A percentile compares a stretch with the other conserved stretches of the same genome.
phyloP scores from a whole-genome alignment of 2,888 invertebrate genomes.

The Ceramica pisi region DNA sequence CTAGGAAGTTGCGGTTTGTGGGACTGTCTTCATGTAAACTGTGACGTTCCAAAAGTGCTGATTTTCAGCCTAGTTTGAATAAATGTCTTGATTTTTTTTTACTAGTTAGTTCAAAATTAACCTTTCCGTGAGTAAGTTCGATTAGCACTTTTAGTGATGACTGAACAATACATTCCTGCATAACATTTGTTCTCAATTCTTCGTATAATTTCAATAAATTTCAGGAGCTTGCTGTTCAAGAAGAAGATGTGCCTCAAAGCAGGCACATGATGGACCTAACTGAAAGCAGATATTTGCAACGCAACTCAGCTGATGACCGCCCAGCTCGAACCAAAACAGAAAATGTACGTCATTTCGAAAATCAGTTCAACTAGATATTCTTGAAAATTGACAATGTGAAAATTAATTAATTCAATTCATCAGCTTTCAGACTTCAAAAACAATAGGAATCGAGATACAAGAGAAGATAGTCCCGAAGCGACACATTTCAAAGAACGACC shows the following conservation, averaged over 20 bases:
- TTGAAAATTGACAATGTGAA: slow-evolving; percentile 19
- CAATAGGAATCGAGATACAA: slow-evolving; percentile 63
- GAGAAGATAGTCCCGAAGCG: slow-evolving; percentile 63
- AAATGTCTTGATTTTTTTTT: too few relatives aligned
- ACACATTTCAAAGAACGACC: slow-evolving; percentile 54
- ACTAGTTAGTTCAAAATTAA: too few relatives aligned
- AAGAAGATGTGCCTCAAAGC: slow-evolving; percentile 59
- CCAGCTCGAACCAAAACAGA: slow-evolving; percentile 60
- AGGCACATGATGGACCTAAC: slow-evolving; percentile 61
- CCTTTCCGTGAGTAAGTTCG: not conserved
- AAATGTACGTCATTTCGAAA: slow-evolving; percentile 41
- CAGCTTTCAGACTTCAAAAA: slow-evolving; percentile 72
- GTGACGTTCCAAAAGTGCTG: too few relatives aligned
- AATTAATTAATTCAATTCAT: slow-evolving; percentile 23
- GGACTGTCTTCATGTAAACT: too few relatives aligned
- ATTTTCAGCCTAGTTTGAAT: too few relatives aligned
- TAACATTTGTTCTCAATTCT: not conserved
- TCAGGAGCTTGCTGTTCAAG: slow-evolving; percentile 64
- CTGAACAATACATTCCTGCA: not conserved
- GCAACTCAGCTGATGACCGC: slow-evolving; percentile 57
- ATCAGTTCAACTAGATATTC: not conserved
- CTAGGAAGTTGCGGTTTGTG: too few relatives aligned
- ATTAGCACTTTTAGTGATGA: too few relatives aligned
- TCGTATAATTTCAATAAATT: slow-evolving; percentile 3
- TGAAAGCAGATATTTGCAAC: slow-evolving; percentile 66